Base-by-base conservation (phyloP, 2,797 vertebrate genomes). In the Heterohyrax brucei region DNA sequence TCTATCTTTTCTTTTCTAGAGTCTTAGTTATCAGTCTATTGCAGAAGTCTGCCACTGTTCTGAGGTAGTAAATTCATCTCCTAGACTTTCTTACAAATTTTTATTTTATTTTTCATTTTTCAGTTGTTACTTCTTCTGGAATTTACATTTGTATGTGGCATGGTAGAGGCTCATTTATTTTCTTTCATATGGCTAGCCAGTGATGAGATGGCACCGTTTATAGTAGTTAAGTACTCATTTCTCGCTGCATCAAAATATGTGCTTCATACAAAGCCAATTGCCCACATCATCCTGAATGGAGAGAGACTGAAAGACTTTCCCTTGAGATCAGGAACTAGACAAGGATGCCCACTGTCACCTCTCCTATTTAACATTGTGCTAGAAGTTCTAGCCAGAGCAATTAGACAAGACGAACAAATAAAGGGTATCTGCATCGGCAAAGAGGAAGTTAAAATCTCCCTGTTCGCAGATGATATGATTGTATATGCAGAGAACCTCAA, bases 161-260 rank as follows among this genome's bases (percentile, higher is more conserved):
- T 21, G 7, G 48, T 14, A 79, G 72, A 14, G 14, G 16, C 56
- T 96, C 10, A 13, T 76, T 94, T 77, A n/a, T 77, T 87, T 76
- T 72, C 26, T 87, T 72, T 22, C 56, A 44, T 8, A 9, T 81
- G 64, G 68, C 39, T 64, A 79, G 9, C n/a, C 78, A 84, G 13
- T 91, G 83, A 61, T n/a, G 28, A n/a, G 48, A 48, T 18, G 0
- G 21, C 18, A 83, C 44, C 73, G 24, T 83, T 62, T 78, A 78
- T 78, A 78, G 26, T 78, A 78, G 53, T 24, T 94, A 86, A 89
- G 68, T n/a, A 33, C 10, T 79, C 10, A 73, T 75, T 95, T 87
- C 21, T n/a, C n/a, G 61, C 16, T 50, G 26, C 91, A 62, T 30
- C 79, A 61, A 84, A 84, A 81, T 33, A 85, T 5, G 18, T 50